Conservation (phyloP, 2,113 vertebrate species). For the Mesocricetus auratus region DNA sequence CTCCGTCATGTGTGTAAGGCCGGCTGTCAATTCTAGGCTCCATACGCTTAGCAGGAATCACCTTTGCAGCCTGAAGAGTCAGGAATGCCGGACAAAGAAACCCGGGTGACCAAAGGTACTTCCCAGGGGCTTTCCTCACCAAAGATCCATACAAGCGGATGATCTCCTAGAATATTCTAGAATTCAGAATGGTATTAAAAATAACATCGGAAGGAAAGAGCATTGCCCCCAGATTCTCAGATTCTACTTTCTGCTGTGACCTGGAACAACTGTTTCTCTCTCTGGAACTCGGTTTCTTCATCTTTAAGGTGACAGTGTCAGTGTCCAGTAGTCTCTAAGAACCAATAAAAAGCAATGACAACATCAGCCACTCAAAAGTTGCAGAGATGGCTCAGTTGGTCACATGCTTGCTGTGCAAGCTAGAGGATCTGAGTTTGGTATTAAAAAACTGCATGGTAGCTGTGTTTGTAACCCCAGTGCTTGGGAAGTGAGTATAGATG, state of each 20-base stretch:
- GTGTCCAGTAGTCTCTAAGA: background rate
- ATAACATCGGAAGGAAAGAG: background rate
- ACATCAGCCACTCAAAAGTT: background rate
- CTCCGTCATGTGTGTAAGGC: background rate
- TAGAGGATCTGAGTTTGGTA: background rate
- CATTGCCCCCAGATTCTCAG: background rate
- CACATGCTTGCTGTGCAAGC: background rate
- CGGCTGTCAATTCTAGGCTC: background rate
- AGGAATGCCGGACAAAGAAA: background rate
- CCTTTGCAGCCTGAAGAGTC: background rate
- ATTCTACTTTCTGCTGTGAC: background rate
- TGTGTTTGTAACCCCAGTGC: background rate
- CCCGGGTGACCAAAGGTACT: too few species aligned
- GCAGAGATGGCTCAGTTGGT: background rate
- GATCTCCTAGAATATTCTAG: background rate
- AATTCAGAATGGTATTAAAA: background rate
- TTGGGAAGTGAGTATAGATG: background rate
- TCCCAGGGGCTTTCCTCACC: background rate
- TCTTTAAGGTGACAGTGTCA: background rate
- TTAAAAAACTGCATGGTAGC: background rate
- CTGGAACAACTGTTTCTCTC: background rate
- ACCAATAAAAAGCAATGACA: background rate
- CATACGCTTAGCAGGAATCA: too few species aligned
- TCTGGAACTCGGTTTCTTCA: slow-evolving; percentile 6
- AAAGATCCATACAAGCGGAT: background rate